These are phyloP conservation scores for Noctua pronuba DNA, from an alignment of 2,888 invertebrate species.

Conservation along the genomic window DNA sequence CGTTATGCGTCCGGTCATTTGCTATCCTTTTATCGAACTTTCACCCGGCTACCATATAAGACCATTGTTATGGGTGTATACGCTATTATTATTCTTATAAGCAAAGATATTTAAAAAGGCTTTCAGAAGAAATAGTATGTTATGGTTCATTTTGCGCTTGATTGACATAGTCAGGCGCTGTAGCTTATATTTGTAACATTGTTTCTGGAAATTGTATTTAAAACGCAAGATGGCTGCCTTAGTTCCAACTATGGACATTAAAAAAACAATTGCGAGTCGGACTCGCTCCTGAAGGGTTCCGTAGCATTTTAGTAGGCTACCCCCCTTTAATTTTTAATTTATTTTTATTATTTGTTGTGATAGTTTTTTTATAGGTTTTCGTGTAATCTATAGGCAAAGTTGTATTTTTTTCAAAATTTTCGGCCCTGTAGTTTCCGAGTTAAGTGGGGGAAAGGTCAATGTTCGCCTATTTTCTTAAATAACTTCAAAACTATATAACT, in stretches of 20 bases:
- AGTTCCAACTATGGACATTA: background rate
- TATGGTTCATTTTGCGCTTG: background rate
- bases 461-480: too few species aligned
- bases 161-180: background rate
- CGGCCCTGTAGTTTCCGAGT: too few species aligned
- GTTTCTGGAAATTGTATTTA: background rate
- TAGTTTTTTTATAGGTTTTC: too few species aligned
- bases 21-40: conserved; percentile 73
- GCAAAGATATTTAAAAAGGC: background rate
- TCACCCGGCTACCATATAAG: conserved; percentile 60
- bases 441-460: too few species aligned
- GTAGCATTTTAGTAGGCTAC: too few species aligned
- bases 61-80: background rate
- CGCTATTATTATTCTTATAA: background rate
- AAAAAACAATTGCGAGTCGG: too few species aligned
- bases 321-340: too few species aligned
- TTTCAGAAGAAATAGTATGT: background rate
- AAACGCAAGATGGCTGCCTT: background rate
- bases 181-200: background rate
- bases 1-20: conserved; percentile 73
- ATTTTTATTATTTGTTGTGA: too few species aligned
- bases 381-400: too few species aligned
- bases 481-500: too few species aligned
- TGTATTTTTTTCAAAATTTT: too few species aligned
- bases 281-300: too few species aligned